A percentile compares a stretch with the other conserved stretches of the same genome.
Conservation (phyloP, 2,797 vertebrate genomes). For the Paratrypauchen microcephalus region DNA sequence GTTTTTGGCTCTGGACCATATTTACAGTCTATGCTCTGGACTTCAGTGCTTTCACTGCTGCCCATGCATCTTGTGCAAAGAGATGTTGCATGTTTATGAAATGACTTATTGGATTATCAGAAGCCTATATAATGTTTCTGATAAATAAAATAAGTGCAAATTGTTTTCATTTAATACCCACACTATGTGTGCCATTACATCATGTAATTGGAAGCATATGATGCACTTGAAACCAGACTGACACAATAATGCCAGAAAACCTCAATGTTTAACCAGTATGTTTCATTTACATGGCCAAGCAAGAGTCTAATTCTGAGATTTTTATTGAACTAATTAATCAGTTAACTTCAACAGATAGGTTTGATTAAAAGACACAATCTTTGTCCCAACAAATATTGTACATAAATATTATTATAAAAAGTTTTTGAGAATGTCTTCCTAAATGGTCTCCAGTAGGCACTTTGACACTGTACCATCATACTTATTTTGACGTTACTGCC, state of each 20-base stretch:
- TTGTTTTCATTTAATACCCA: conserved; percentile 38
- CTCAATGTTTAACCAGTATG: conserved; percentile 1
- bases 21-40: conserved; percentile 15
- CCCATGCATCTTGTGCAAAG: conserved; percentile 4
- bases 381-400: background rate
- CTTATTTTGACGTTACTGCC: background rate
- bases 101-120: conserved; percentile 16
- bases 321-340: no score
- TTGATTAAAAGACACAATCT: background rate
- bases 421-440: background rate
- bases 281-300: conserved; percentile 8
- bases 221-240: conserved; percentile 37
- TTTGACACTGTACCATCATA: background rate
- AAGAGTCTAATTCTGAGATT: background rate
- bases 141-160: conserved; percentile 16
- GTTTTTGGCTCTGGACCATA: conserved; percentile 31
- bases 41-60: conserved; percentile 9
- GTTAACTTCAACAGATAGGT: background rate
- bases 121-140: background rate
- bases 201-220: conserved; percentile 41
- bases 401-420: background rate
- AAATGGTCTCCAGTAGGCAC: background rate
- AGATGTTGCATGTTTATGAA: conserved; percentile 10
- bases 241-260: conserved; percentile 19
- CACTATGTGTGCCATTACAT: conserved; percentile 37